Evolutionary conservation across 2,888 invertebrate genomes (phyloP).

Genomic region (Ganaspis brasiliensis): DNA sequence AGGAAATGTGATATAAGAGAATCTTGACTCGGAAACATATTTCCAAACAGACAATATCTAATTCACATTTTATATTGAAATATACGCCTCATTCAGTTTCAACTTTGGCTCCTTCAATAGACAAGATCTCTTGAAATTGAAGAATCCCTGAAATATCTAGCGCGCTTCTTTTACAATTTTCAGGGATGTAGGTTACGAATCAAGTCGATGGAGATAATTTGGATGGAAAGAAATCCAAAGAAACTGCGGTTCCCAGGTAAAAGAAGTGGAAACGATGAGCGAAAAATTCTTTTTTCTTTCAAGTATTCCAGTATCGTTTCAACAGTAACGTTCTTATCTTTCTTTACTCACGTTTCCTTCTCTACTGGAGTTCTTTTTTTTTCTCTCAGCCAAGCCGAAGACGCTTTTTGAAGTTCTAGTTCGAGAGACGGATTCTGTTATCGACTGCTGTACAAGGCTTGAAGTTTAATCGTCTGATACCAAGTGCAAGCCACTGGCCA

Average conservation of each 20-base stretch:
- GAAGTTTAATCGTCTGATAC: conserved; percentile 59
- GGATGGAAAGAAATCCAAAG: conserved; percentile 38
- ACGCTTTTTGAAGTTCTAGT: conserved; percentile 60
- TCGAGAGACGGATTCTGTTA: conserved; percentile 61
- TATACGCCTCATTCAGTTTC: conserved; percentile 34
- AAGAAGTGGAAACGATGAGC: conserved; percentile 31
- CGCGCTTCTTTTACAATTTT: conserved; percentile 31
- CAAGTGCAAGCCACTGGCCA: conserved; percentile 23
- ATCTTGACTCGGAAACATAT: conserved; percentile 10
- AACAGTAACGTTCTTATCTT: conserved; percentile 36
- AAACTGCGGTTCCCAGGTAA: conserved; percentile 14
- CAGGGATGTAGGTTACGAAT: conserved; percentile 25
- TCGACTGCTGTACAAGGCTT: conserved; percentile 54
- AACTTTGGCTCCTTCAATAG: conserved; percentile 41
- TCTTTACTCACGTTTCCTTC: conserved; percentile 40
- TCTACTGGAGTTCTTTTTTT: conserved; percentile 34
- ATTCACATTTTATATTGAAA: conserved; percentile 22
- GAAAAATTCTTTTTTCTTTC: conserved; percentile 36
- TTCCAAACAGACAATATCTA: conserved; percentile 10
- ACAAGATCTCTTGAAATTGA: conserved; percentile 29
- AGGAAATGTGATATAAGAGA: background rate
- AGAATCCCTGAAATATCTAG: conserved; percentile 15
- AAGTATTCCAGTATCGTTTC: conserved; percentile 21
- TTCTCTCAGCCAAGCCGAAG: conserved; percentile 52
- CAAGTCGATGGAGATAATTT: conserved; percentile 41